A percentile compares a stretch with the other conserved stretches of the same genome.
These are phyloP conservation scores for Rhineura floridana DNA, from an alignment of 2,113 vertebrate species.

Conservation along the genomic window DNA sequence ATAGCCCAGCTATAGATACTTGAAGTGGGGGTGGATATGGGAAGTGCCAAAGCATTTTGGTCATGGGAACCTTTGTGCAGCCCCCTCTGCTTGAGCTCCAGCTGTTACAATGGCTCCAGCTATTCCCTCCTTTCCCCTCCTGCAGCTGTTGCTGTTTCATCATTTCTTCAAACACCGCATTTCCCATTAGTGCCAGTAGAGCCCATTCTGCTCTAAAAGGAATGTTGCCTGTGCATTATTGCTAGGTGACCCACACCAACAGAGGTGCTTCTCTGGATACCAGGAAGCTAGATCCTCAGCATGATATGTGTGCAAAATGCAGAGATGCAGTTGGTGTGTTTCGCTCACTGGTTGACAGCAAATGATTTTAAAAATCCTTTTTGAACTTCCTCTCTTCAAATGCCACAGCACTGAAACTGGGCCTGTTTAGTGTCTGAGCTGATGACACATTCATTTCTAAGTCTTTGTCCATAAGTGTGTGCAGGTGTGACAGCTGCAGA, in stretches of 20 bases:
- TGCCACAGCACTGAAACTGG: slow-evolving; percentile 1
- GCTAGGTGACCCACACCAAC: neutral
- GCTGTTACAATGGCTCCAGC: slow-evolving; percentile 56
- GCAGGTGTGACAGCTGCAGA: too few species aligned
- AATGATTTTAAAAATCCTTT: slow-evolving; percentile 1
- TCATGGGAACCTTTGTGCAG: slow-evolving; percentile 46
- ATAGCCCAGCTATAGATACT: neutral
- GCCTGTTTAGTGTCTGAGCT: slow-evolving; percentile 19
- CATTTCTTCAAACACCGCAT: slow-evolving; percentile 52
- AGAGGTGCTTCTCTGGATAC: slow-evolving; percentile 7
- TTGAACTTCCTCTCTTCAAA: slow-evolving; percentile 5
- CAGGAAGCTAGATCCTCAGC: neutral
- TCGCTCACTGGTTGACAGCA: slow-evolving; percentile 23
- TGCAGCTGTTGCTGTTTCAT: slow-evolving; percentile 76
- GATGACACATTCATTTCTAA: too few species aligned
- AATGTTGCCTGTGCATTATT: neutral
- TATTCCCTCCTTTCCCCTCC: neutral
- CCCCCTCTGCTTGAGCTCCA: slow-evolving; percentile 8
- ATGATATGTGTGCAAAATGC: neutral
- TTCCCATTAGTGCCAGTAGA: slow-evolving; percentile 33
- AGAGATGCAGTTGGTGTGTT: slow-evolving; percentile 17
- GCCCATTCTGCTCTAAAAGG: slow-evolving; percentile 13
- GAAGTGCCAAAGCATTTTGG: slow-evolving; percentile 2
- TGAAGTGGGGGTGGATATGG: neutral
- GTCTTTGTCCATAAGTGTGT: too few species aligned